Evolutionary conservation across 2,888 invertebrate species (phyloP).

Genomic region (Tiliacea citrago): DNA sequence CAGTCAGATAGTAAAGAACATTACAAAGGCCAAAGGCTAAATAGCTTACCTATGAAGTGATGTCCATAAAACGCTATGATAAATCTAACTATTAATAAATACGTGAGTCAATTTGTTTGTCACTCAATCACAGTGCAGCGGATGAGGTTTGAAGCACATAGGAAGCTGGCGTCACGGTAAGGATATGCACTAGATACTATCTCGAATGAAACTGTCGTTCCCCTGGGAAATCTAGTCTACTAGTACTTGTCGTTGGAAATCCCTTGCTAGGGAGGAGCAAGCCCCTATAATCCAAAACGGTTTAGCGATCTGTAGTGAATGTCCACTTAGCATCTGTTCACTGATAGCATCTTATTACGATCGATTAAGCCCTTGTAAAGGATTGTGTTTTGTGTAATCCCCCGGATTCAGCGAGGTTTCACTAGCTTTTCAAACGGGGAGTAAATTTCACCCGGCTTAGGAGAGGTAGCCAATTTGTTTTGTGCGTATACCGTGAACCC

Average conservation of each 20-base stretch:
- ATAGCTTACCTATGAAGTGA: constrained; percentile 46
- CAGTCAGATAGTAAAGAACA: constrained; percentile 32
- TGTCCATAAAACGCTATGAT: constrained; percentile 47
- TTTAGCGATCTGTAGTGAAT: background rate
- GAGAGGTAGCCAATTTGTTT: constrained; percentile 7
- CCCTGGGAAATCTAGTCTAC: constrained; percentile 52
- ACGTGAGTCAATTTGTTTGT: constrained; percentile 62
- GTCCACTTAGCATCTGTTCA: constrained; percentile 8
- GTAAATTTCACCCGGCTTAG: background rate
- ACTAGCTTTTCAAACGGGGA: background rate
- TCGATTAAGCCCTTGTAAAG: constrained; percentile 5
- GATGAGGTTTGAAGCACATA: constrained; percentile 55
- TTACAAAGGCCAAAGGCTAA: constrained; percentile 53
- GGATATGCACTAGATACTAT: constrained; percentile 55
- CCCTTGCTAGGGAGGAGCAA: background rate
- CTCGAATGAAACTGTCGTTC: constrained; percentile 50
- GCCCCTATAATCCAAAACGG: background rate
- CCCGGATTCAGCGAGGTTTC: background rate
- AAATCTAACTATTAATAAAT: constrained; percentile 51
- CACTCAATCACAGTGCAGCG: constrained; percentile 58
- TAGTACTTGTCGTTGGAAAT: constrained; percentile 26
- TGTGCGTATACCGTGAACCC: background rate
- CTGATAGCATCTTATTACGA: background rate
- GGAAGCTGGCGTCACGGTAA: constrained; percentile 62
- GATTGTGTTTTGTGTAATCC: background rate